Evolutionary conservation across 2,113 vertebrate species (phyloP).

Genomic region (Bufo gargarizans): DNA sequence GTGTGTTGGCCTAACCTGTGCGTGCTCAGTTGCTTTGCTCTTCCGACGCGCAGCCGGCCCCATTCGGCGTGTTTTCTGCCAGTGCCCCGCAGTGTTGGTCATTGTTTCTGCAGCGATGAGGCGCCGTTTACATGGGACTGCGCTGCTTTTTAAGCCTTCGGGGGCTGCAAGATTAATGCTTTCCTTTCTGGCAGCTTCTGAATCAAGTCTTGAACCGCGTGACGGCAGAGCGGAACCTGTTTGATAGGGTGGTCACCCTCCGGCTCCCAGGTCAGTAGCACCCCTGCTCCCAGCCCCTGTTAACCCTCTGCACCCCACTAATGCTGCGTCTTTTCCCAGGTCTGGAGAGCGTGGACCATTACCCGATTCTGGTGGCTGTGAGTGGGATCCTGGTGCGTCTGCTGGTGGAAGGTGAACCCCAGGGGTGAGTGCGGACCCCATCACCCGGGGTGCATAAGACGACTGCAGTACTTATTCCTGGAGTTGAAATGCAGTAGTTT

Average conservation of each 20-base stretch:
- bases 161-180: not conserved
- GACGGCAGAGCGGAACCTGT: conserved; percentile 88
- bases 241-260: conserved; percentile 88
- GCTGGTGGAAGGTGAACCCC: conserved; percentile 84
- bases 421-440: conserved; percentile 78
- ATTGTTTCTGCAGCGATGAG: too few species aligned
- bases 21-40: too few species aligned
- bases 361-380: conserved; percentile 95
- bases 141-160: too few species aligned
- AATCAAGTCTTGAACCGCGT: conserved; percentile 89
- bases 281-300: not conserved
- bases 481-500: not conserved
- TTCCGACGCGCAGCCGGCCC: too few species aligned
- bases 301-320: not conserved
- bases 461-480: not conserved
- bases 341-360: conserved; percentile 96
- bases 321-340: conserved; percentile 69
- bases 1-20: too few species aligned
- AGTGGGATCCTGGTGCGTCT: conserved; percentile 92
- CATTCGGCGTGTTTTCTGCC: too few species aligned
- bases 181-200: conserved; percentile 75
- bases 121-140: too few species aligned
- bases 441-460: not conserved
- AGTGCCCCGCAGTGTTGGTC: too few species aligned
- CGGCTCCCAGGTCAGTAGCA: conserved; percentile 78